phyloP scores from a whole-genome alignment of 2,888 invertebrate species.

The Homarus gammarus region DNA sequence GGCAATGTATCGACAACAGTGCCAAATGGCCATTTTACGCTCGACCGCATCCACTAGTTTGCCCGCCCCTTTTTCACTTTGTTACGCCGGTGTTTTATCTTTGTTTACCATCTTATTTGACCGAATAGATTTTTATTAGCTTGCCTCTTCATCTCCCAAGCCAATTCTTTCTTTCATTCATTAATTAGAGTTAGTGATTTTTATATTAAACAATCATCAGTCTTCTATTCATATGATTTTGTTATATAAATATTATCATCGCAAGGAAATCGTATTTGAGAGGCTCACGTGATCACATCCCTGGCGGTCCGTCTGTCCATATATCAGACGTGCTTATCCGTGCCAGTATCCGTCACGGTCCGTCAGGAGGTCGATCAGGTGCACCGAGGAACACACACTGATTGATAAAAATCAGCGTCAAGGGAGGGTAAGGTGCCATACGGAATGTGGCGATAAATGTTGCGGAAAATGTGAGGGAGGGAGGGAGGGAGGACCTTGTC shows the following conservation, averaged over 20 bases:
- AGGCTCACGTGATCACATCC: too few species aligned
- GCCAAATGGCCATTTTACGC: conserved; percentile 53
- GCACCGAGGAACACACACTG: background rate
- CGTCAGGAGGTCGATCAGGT: background rate
- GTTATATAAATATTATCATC: too few species aligned
- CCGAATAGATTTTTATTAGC: background rate
- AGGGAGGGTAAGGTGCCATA: background rate
- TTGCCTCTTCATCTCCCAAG: background rate
- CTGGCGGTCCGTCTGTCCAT: too few species aligned
- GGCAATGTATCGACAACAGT: background rate
- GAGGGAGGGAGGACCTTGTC: too few species aligned
- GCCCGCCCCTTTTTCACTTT: conserved; percentile 9
- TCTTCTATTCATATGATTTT: too few species aligned
- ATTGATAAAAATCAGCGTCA: background rate
- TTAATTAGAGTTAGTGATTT: too few species aligned
- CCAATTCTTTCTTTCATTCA: too few species aligned
- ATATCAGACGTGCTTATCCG: too few species aligned
- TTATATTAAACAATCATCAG: too few species aligned
- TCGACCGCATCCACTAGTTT: conserved; percentile 8
- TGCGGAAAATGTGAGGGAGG: background rate
- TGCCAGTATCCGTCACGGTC: too few species aligned
- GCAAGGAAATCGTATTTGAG: too few species aligned
- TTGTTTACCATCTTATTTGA: background rate
- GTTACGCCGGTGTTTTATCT: background rate
- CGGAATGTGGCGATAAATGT: background rate